Evolutionary conservation across 2,797 vertebrate genomes (phyloP), one percentile per base, ranked within the genome.

Genomic region (Neostethus bicornis): DNA sequence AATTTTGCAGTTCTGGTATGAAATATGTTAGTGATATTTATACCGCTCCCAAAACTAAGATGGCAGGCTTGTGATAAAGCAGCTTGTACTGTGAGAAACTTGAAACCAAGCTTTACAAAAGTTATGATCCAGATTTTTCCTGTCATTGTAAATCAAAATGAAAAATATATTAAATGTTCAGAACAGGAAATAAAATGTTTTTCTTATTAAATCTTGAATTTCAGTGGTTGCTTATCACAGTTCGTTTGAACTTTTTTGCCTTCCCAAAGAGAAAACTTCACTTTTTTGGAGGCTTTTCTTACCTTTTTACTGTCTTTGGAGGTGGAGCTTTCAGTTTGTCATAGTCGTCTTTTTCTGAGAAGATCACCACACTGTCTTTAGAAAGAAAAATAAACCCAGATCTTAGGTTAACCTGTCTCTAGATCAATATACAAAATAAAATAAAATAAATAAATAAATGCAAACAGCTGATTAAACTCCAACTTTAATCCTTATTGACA

Each of bases 341-440:
- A n/a, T 96, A 99, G 69, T 98, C 96, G 1, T 96, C 96, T 83
- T 98, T 98, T 85, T 99, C 97, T 0, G 96, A 83, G 81, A 94
- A 99, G 73, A 96, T 97, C 74, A 96, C 96, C 57, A 96, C 94
- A 0, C 90, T 96, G 72, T 98, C 97, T 96, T 78, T 9, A n/a
- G 77, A 70, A 66, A 41, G 16, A 50, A 23, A 39, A 47, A 20
- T 2, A 19, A 48, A 12, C 47, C 2, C 5, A 42, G 35, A 10
- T 53, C 66, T 29, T 24, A 3, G 19, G 9, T 14, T 34, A 5
- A 37, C 9, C 16, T 8, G 4, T 13, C 6, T 24, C 3, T 24
- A 26, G 17, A 44, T 12, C 7, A 20, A 23, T 35, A 4, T 25
- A 26, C 10, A 14, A 29, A 7, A n/a, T 7, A 4, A 24, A 32